phyloP scores from a whole-genome alignment of 1,140 invertebrate species.

The Drosophila serrata region DNA sequence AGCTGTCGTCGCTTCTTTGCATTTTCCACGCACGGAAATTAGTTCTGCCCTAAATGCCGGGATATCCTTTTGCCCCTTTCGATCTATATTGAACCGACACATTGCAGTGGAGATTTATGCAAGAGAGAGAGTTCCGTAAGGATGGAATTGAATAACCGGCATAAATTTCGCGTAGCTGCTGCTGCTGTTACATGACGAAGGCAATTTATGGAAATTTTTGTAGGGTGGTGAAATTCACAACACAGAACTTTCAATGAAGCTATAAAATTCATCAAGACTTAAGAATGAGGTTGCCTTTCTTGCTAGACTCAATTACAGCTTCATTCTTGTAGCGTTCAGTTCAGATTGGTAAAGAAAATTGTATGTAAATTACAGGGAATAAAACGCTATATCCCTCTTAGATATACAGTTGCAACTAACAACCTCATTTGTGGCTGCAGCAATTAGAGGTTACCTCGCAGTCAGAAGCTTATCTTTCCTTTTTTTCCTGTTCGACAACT shows the following conservation, averaged over 20 bases:
- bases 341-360: constrained; percentile 8
- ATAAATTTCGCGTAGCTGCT: constrained; percentile 67
- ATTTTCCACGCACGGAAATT: constrained; percentile 67
- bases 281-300: not conserved
- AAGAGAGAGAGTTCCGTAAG: constrained; percentile 51
- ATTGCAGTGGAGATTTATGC: constrained; percentile 62
- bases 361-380: constrained; percentile 6
- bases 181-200: constrained; percentile 27
- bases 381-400: not conserved
- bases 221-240: not conserved
- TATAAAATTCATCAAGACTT: not conserved
- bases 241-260: not conserved
- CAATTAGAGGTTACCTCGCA: constrained; percentile 19
- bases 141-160: constrained; percentile 33
- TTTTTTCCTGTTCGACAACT: constrained; percentile 2
- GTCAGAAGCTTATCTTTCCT: constrained; percentile 2
- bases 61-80: not conserved
- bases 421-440: constrained; percentile 6
- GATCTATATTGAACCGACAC: constrained; percentile 51
- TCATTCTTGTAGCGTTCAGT: not conserved
- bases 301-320: constrained; percentile 9
- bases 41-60: constrained; percentile 21
- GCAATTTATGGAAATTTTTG: constrained; percentile 48
- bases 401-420: not conserved
- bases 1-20: constrained; percentile 13